Percentiles rank a stretch among this genome's conserved stretches.
phyloP scores from a whole-genome alignment of 2,888 invertebrate species.

The Camponotus fellah region DNA sequence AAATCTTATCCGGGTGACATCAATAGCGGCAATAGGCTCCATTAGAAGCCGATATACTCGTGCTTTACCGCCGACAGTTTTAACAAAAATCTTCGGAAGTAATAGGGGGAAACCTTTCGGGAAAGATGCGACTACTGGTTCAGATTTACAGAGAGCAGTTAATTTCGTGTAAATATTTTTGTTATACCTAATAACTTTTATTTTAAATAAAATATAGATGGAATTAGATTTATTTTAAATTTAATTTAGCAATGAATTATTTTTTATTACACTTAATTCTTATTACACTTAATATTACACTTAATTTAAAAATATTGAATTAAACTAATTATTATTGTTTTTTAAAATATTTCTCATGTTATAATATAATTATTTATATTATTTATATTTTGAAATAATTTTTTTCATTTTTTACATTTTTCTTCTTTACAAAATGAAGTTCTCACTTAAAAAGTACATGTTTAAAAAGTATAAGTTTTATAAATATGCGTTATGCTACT shows the following conservation, averaged over 20 bases:
- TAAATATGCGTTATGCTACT: background rate
- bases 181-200: background rate
- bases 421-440: background rate
- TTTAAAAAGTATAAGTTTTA: background rate
- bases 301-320: background rate
- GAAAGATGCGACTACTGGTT: slow-evolving; percentile 63
- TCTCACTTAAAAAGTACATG: background rate
- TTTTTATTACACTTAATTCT: background rate
- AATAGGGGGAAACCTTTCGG: slow-evolving; percentile 50
- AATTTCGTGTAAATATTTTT: slow-evolving; percentile 76
- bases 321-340: background rate
- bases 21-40: slow-evolving; percentile 40
- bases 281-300: background rate
- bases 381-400: background rate
- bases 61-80: slow-evolving; percentile 70
- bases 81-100: slow-evolving; percentile 67
- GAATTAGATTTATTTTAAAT: background rate
- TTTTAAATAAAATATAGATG: background rate
- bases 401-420: background rate
- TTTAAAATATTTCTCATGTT: background rate
- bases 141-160: slow-evolving; percentile 73
- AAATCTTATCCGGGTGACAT: slow-evolving; percentile 18
- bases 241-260: background rate
- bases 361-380: background rate
- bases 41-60: slow-evolving; percentile 43